phyloP scores from a whole-genome alignment of 2,888 invertebrate species.

The Argyresthia goedartella region DNA sequence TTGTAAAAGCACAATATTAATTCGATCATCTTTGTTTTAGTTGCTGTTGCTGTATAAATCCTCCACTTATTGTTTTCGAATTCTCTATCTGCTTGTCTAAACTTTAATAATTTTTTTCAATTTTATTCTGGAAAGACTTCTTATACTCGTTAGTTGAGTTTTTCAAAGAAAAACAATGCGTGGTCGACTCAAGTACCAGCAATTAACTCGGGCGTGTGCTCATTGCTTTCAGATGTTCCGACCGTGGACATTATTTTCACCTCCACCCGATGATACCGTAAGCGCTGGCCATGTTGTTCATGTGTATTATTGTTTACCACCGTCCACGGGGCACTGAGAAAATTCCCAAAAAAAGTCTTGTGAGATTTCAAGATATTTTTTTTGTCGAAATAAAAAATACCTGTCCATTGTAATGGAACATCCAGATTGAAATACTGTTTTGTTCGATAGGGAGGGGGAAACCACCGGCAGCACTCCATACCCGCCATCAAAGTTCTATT shows the following conservation, averaged over 20 bases:
- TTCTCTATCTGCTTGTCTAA: too few relatives aligned
- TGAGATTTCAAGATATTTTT: too few relatives aligned
- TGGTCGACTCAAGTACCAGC: conserved; percentile 22
- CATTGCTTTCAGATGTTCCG: conserved; percentile 68
- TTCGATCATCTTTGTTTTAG: conserved; percentile 22
- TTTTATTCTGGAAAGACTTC: too few relatives aligned
- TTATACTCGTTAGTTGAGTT: too few relatives aligned
- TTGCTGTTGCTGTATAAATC: conserved; percentile 38
- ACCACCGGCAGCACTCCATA: conserved; percentile 38
- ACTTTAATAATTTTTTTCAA: too few relatives aligned
- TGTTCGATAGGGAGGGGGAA: background rate
- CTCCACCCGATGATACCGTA: conserved; percentile 65
- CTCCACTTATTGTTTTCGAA: conserved; percentile 19
- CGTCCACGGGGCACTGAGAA: conserved; percentile 37
- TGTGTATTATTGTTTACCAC: conserved; percentile 65
- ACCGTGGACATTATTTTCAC: conserved; percentile 67
- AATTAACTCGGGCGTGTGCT: conserved; percentile 61
- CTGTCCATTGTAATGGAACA: background rate
- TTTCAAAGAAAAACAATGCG: too few relatives aligned
- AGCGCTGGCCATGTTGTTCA: conserved; percentile 64
- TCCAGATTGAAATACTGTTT: background rate
- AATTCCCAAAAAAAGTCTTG: background rate
- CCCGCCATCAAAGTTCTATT: conserved; percentile 40
- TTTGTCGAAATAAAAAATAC: background rate
- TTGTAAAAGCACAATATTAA: too few relatives aligned